Evolutionary conservation across 2,888 invertebrate genomes (phyloP), one percentile per base, ranked within the genome.

Genomic region (Muschampia plurimacula): DNA sequence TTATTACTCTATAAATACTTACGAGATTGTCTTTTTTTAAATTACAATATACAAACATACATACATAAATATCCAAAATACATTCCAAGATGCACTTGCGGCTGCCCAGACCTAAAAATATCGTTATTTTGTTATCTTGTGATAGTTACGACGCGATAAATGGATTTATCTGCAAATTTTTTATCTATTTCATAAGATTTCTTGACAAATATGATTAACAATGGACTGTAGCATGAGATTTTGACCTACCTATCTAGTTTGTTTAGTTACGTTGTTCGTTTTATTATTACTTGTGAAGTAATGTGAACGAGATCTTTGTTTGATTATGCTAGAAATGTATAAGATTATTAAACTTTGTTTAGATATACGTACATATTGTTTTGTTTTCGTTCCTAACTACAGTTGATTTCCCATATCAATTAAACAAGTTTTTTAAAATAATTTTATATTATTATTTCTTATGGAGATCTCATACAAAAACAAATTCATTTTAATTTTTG

Each of bases 201-300:
- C 52, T 22, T 55, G 9, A 8, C 15, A 22, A 55, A 62, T 63
- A 69, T 22, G 49, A 62, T 70, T 66, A 52, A 44, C 28, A 62
- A 62, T 62, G 62, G 62, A 55, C 41, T 72, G 67, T 36, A 60
- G 12, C 41, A 67, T 72, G 72, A 72, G 67, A 72, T 72, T 72
- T 72, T 67, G 41, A 44, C 62, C 44, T 52, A 55, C 62, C 15
- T 52, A 72, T 52, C 7, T 72, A 46, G 39, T 60, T 62, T 67
- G 66, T 59, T 66, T 57, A 52, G 69, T 36, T 73, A 75, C 76
- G 73, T 67, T 67, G 66, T 75, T 74, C 49, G n/a, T 78, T 75
- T 84, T 62, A 46, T 79, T 85, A 81, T 90, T 92, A 88, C 92
- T 91, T 91, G 79, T 83, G 81, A 91, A 91, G 91, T 91, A 88